These are phyloP conservation scores for Bos javanicus DNA, from an alignment of 2,113 vertebrate species.

Conservation along the genomic window DNA sequence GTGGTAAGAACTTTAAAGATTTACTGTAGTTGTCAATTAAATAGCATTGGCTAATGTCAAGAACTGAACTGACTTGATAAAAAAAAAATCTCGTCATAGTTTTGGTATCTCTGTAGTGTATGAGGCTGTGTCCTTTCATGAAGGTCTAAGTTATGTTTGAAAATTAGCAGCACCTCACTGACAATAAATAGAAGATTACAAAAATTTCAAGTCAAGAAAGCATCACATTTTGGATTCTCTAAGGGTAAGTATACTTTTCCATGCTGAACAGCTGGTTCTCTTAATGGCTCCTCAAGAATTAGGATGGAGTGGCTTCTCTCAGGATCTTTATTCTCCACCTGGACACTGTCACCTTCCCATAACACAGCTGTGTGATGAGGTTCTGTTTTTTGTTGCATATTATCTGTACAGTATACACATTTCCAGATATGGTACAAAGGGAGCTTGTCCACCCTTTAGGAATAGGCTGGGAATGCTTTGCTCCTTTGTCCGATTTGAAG, in stretches of 20 bases:
- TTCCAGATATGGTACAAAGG: neutral
- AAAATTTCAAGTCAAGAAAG: neutral
- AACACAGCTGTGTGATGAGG: slow-evolving; percentile 84
- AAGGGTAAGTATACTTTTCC: neutral
- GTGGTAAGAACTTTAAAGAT: neutral
- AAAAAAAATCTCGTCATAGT: neutral
- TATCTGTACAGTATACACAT: slow-evolving; percentile 58
- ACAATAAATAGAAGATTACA: neutral
- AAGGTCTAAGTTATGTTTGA: neutral
- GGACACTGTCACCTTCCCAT: slow-evolving; percentile 80
- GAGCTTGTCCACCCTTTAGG: slow-evolving; percentile 42
- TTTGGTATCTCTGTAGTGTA: neutral
- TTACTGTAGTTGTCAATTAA: neutral
- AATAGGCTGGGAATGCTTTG: slow-evolving; percentile 78
- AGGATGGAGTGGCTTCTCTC: slow-evolving; percentile 82
- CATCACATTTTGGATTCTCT: neutral
- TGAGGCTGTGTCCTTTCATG: neutral
- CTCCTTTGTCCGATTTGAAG: slow-evolving; percentile 81
- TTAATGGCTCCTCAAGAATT: slow-evolving; percentile 83
- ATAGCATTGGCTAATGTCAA: neutral
- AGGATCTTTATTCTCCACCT: slow-evolving; percentile 83
- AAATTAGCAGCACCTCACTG: neutral
- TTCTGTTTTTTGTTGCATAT: slow-evolving; percentile 79
- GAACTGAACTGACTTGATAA: neutral
- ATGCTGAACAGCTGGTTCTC: slow-evolving; percentile 79